Evolutionary conservation across 1,140 invertebrate species (phyloP).

Genomic region (Drosophila equinoxialis): DNA sequence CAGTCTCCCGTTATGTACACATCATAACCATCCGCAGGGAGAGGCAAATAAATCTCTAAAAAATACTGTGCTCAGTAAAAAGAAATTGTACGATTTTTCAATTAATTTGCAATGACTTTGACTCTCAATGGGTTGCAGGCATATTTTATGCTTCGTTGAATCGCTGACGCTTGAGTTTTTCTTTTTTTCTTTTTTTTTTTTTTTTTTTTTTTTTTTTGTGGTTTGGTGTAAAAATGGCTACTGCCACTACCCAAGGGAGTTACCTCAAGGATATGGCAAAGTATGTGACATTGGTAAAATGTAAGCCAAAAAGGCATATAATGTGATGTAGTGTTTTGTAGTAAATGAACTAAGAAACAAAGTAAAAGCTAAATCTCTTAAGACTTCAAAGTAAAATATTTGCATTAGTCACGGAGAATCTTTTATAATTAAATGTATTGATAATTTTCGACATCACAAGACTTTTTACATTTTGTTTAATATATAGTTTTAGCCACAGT

Average conservation of each 20-base stretch:
- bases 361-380: not conserved
- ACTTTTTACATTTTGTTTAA: no score
- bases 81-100: constrained; percentile 37
- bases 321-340: not conserved
- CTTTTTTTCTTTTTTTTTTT: not conserved
- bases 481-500: no score
- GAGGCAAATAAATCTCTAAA: not conserved
- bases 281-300: not conserved
- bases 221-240: not conserved
- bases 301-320: not conserved
- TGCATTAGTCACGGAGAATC: no score
- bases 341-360: not conserved
- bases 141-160: constrained; percentile 28
- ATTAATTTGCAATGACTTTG: constrained; percentile 50
- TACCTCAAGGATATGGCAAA: not conserved
- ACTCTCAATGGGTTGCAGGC: constrained; percentile 34
- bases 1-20: constrained; percentile 1
- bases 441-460: no score
- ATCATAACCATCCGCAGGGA: not conserved
- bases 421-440: no score
- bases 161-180: constrained; percentile 2
- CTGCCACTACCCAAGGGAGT: not conserved
- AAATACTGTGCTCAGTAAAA: constrained; percentile 2
- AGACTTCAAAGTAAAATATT: not conserved
- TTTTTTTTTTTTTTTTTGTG: not conserved